Conservation (phyloP, 2,797 vertebrate species). For the Gymnoscopelus braueri region DNA sequence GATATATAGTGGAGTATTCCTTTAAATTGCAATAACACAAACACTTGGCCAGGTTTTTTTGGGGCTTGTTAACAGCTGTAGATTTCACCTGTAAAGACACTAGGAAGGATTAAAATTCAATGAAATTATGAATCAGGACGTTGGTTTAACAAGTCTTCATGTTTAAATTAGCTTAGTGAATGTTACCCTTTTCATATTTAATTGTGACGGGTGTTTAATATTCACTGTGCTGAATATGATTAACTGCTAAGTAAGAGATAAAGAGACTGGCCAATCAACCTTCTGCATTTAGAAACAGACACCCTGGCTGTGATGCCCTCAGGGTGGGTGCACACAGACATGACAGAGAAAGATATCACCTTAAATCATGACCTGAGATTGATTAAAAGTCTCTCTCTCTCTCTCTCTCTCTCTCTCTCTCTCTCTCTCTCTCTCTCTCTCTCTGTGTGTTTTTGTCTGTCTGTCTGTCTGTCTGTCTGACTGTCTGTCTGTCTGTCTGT, state of each 20-base stretch:
- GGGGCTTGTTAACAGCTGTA: slow-evolving; percentile 84
- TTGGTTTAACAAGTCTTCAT: slow-evolving; percentile 85
- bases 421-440: not conserved
- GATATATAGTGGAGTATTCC: no score
- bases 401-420: slow-evolving; percentile 6
- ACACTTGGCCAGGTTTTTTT: slow-evolving; percentile 67
- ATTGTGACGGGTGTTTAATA: slow-evolving; percentile 82
- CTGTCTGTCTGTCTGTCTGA: not conserved
- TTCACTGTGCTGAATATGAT: slow-evolving; percentile 85
- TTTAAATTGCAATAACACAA: no score
- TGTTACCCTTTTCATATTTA: slow-evolving; percentile 89
- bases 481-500: slow-evolving; percentile 8
- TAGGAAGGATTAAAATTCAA: slow-evolving; percentile 85
- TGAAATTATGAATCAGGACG: slow-evolving; percentile 87
- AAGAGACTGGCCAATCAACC: slow-evolving; percentile 52
- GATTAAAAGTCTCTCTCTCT: slow-evolving; percentile 14
- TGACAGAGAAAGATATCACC: slow-evolving; percentile 8
- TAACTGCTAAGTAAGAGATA: slow-evolving; percentile 79
- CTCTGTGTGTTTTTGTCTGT: not conserved
- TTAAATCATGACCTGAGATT: slow-evolving; percentile 46
- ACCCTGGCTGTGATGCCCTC: slow-evolving; percentile 14
- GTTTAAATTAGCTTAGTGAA: slow-evolving; percentile 89
- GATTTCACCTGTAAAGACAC: slow-evolving; percentile 90
- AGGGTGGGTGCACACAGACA: slow-evolving; percentile 11
- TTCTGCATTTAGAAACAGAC: slow-evolving; percentile 48